These are phyloP conservation scores for Auanema freiburgensis DNA, from an alignment of 2,888 invertebrate species.

Conservation along the genomic window DNA sequence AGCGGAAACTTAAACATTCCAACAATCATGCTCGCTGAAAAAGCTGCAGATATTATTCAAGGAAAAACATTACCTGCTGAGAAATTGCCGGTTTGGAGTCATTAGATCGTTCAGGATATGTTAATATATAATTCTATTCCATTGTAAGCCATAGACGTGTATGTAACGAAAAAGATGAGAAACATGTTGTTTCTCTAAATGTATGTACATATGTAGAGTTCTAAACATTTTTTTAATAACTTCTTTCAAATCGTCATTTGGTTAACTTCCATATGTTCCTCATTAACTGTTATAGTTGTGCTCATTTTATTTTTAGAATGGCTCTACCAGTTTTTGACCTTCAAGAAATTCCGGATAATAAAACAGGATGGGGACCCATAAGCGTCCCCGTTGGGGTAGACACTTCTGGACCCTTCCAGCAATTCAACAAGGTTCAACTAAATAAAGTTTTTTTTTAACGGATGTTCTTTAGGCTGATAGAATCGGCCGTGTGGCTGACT, in stretches of 20 bases:
- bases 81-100: background rate
- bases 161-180: background rate
- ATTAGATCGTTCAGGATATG: background rate
- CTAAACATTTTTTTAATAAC: background rate
- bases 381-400: slow-evolving; percentile 15
- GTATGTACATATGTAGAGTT: too few species aligned
- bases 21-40: slow-evolving; percentile 69
- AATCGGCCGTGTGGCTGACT: slow-evolving; percentile 91
- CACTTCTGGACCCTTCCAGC: slow-evolving; percentile 89
- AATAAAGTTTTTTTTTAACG: background rate
- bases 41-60: slow-evolving; percentile 68
- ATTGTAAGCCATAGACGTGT: background rate
- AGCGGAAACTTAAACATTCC: slow-evolving; percentile 75
- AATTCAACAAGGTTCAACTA: slow-evolving; percentile 78
- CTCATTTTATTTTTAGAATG: slow-evolving; percentile 5
- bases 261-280: background rate
- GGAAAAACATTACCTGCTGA: slow-evolving; percentile 12
- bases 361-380: slow-evolving; percentile 43
- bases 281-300: background rate
- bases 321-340: slow-evolving; percentile 14
- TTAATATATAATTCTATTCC: background rate
- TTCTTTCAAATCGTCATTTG: background rate
- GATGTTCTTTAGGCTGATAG: slow-evolving; percentile 79
- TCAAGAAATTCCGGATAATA: slow-evolving; percentile 20
- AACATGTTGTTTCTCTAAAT: too few species aligned